Percentiles rank a stretch among this genome's conserved stretches.
These are phyloP conservation scores for Aspidiotus rigidus DNA, from an alignment of 2,888 invertebrate species.

Conservation along the genomic window DNA sequence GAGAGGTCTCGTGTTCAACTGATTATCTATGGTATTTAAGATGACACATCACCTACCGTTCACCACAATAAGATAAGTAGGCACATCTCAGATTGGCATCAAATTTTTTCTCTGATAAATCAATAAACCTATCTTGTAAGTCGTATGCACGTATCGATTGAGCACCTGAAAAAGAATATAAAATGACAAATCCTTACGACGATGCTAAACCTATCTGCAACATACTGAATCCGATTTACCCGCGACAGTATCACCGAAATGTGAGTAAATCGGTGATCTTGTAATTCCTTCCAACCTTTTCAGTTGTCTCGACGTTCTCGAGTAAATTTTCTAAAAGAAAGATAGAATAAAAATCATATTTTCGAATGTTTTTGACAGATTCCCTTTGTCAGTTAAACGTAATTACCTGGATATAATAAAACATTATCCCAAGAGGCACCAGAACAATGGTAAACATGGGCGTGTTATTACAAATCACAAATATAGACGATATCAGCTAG, in stretches of 20 bases:
- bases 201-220: too few relatives aligned
- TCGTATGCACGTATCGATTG: constrained; percentile 78
- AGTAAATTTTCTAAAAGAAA: constrained; percentile 72
- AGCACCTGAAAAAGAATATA: constrained; percentile 45
- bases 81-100: constrained; percentile 89
- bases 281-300: constrained; percentile 89
- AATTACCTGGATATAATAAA: too few relatives aligned
- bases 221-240: not conserved
- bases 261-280: constrained; percentile 92
- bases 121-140: constrained; percentile 70
- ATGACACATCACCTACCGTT: constrained; percentile 48
- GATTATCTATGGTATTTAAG: too few relatives aligned
- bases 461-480: too few relatives aligned
- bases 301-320: constrained; percentile 84
- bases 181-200: too few relatives aligned
- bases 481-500: too few relatives aligned
- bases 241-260: constrained; percentile 74
- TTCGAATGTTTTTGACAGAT: too few relatives aligned
- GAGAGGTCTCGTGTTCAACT: too few relatives aligned
- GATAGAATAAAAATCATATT: constrained; percentile 29
- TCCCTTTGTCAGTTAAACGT: too few relatives aligned
- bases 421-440: too few relatives aligned
- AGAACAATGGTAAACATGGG: too few relatives aligned
- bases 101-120: constrained; percentile 77
- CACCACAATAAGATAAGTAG: constrained; percentile 85